These are phyloP conservation scores for Bufotes viridis DNA, from an alignment of 2,797 vertebrate species.

Conservation along the genomic window DNA sequence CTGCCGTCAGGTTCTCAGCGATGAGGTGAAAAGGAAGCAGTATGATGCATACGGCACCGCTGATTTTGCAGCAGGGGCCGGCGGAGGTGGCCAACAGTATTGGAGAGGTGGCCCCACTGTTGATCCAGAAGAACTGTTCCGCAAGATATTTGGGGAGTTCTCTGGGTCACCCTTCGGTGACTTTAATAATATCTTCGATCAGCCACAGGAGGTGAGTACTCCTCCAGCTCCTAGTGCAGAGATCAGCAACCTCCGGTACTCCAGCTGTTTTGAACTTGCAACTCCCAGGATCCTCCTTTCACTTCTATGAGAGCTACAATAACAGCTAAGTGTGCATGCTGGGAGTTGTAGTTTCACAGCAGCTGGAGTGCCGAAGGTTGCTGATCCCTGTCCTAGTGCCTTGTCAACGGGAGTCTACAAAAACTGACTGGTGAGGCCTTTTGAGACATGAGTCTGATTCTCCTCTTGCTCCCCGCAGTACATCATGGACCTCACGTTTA, in stretches of 20 bases:
- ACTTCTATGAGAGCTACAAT: too few species aligned
- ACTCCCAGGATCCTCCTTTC: too few species aligned
- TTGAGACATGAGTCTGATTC: neutral
- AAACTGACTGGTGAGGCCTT: too few species aligned
- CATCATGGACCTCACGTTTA: slow-evolving; percentile 94
- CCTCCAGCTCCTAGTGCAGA: too few species aligned
- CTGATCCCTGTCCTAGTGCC: neutral
- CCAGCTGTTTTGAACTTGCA: too few species aligned
- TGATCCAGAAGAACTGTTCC: slow-evolving; percentile 94
- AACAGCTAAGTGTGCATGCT: too few species aligned
- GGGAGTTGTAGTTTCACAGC: too few species aligned
- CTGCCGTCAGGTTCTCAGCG: slow-evolving; percentile 83
- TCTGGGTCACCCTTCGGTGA: slow-evolving; percentile 87
- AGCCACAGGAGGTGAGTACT: slow-evolving; percentile 88
- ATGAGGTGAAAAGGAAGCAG: slow-evolving; percentile 92
- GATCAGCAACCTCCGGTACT: too few species aligned
- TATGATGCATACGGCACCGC: slow-evolving; percentile 88
- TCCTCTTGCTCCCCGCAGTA: slow-evolving; percentile 76
- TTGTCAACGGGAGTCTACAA: too few species aligned
- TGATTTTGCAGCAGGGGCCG: slow-evolving; percentile 80
- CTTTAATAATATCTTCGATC: slow-evolving; percentile 87
- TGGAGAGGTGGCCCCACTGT: slow-evolving; percentile 79
- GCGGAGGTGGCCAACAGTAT: slow-evolving; percentile 81
- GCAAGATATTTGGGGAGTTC: slow-evolving; percentile 96
- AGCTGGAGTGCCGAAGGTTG: too few species aligned